Base-by-base conservation (phyloP, 2,888 invertebrate genomes). In the Dasypogon diadema region DNA sequence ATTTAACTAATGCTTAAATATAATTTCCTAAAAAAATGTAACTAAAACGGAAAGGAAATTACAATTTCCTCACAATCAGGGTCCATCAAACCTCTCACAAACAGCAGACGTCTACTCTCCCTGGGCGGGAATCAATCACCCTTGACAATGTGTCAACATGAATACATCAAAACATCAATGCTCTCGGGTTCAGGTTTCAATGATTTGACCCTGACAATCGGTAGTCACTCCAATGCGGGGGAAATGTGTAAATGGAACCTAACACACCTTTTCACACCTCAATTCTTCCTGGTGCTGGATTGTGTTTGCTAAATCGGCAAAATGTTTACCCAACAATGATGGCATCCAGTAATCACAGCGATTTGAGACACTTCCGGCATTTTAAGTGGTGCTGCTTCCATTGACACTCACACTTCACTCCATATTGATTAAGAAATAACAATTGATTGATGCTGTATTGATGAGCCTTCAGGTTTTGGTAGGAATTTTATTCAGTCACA, bases 281-380 rank as follows among this genome's bases (percentile, higher is more conserved):
- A 16, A 3, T 3, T 42, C 5, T 16, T 24, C 56, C 2, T n/a
- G 22, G n/a, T 21, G 6, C 21, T 55, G 18, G 51, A 18, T 30
- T 58, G 3, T 24, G 48, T 46, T 65, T 65, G 24, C 24, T 22
- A 14, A 65, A 65, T 65, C 26, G 26, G 46, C 46, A 37, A 10
- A 34, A 22, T 56, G 34, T 60, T 16, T 63, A 37, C 37, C 10
- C 30, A 30, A 30, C 26, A 22, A 14, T 14, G 58, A 26, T 42
- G 42, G 63, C 22, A 60, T 12, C 42, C 42, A 8, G 6, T 21
- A 21, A 21, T 21, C 18, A 21, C 10, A 37, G 21, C 22, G 37
- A 63, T 63, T 63, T 42, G 18, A 21, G 63, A 42, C 18, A 63
- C 22, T 63, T 63, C 63, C 63, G 42, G 22, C 21, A 42, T 18